Evolutionary conservation across 1,140 invertebrate species (phyloP).

Genomic region (Sogatella furcifera): DNA sequence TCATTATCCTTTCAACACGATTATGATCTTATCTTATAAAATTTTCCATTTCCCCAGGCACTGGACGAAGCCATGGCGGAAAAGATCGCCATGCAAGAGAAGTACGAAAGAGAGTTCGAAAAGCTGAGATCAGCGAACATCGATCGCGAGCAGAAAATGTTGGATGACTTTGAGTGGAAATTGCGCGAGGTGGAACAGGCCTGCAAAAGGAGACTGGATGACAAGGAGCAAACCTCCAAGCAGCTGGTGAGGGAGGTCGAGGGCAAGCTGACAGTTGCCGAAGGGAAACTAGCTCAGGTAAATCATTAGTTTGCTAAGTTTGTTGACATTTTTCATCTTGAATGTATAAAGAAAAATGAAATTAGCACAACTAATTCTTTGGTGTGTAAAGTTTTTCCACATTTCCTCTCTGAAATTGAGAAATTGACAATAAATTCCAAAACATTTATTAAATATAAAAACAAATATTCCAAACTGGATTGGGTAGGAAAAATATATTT

Average conservation of each 20-base stretch:
- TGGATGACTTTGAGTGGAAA: constrained; percentile 60
- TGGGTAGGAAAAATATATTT: too few species aligned
- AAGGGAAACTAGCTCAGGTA: constrained; percentile 28
- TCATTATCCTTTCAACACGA: too few species aligned
- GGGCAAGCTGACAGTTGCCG: constrained; percentile 32
- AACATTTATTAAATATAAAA: too few species aligned
- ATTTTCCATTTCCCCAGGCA: constrained; percentile 29
- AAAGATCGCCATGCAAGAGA: constrained; percentile 41
- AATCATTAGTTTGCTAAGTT: not conserved
- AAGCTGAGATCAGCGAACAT: constrained; percentile 42
- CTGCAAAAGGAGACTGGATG: constrained; percentile 47
- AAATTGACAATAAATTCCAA: too few species aligned
- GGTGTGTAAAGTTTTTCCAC: too few species aligned
- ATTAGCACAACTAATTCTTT: too few species aligned
- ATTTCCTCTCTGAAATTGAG: too few species aligned
- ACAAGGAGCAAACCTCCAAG: constrained; percentile 41
- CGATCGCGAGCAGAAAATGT: constrained; percentile 45
- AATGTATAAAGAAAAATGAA: too few species aligned
- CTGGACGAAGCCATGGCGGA: constrained; percentile 46
- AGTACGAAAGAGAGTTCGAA: constrained; percentile 51
- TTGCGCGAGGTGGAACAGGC: constrained; percentile 47
- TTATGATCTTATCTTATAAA: too few species aligned
- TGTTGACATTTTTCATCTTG: not conserved
- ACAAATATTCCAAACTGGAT: too few species aligned
- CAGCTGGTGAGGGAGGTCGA: constrained; percentile 38